Evolutionary conservation across 1,140 invertebrate genomes (phyloP).

Genomic region (Vanessa tameamea): DNA sequence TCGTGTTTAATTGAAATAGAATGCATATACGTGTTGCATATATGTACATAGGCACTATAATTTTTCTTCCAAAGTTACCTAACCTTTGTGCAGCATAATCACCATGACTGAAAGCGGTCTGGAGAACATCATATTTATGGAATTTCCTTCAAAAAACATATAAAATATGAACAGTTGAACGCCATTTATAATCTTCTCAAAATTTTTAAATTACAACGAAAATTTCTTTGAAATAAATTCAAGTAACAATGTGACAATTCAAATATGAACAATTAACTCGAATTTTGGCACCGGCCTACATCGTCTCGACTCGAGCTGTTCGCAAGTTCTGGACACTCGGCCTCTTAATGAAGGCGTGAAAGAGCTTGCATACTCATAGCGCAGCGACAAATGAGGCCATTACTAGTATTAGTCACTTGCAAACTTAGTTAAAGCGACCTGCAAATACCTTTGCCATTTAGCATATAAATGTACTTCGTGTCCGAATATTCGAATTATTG

Average conservation of each 20-base stretch:
- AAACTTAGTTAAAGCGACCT: slow-evolving; percentile 41
- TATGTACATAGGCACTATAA: too few species aligned
- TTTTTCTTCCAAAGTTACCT: too few species aligned
- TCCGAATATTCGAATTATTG: slow-evolving; percentile 8
- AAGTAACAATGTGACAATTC: slow-evolving; percentile 31
- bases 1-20: too few species aligned
- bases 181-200: background rate
- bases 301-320: slow-evolving; percentile 44
- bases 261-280: slow-evolving; percentile 50
- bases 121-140: too few species aligned
- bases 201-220: background rate
- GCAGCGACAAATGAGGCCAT: slow-evolving; percentile 49
- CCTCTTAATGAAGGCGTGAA: slow-evolving; percentile 56
- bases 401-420: slow-evolving; percentile 42
- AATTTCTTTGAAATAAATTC: slow-evolving; percentile 14
- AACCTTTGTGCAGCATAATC: too few species aligned
- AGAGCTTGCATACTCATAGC: slow-evolving; percentile 50
- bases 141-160: too few species aligned
- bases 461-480: slow-evolving; percentile 16
- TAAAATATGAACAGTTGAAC: too few species aligned
- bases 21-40: too few species aligned
- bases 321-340: slow-evolving; percentile 49
- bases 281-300: slow-evolving; percentile 49
- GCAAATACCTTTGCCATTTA: slow-evolving; percentile 24
- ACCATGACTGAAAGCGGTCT: too few species aligned